phyloP scores from a whole-genome alignment of 2,113 vertebrate species.

The Crotalus tigris region DNA sequence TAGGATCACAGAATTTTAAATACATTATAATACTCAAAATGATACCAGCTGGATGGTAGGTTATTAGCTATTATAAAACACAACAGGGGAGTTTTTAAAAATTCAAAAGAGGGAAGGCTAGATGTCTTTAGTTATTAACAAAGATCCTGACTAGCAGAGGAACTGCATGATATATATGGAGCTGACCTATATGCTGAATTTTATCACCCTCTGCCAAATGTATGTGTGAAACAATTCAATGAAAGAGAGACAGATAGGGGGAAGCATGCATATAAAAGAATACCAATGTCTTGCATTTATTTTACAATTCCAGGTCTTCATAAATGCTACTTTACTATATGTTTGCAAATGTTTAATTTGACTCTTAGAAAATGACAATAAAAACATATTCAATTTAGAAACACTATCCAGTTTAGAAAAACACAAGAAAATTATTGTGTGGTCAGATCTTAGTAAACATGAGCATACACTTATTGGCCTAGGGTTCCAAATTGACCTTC shows the following conservation, averaged over 20 bases:
- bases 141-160: background rate
- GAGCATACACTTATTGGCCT: background rate
- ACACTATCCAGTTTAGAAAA: background rate
- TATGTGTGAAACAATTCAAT: background rate
- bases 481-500: background rate
- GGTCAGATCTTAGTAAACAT: background rate
- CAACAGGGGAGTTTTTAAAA: background rate
- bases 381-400: background rate
- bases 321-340: background rate
- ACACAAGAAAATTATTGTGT: background rate
- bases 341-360: background rate
- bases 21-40: slow-evolving; percentile 13
- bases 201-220: background rate
- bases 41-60: background rate
- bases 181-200: background rate
- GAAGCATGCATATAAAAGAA: background rate
- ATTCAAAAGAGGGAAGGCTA: background rate
- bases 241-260: background rate
- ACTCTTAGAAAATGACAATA: background rate
- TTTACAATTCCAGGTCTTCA: background rate
- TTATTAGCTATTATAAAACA: background rate
- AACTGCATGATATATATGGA: background rate
- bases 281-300: background rate
- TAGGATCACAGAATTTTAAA: background rate
- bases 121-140: background rate